Evolutionary conservation across 2,888 invertebrate genomes (phyloP).

Genomic region (Salpingus planirostris): DNA sequence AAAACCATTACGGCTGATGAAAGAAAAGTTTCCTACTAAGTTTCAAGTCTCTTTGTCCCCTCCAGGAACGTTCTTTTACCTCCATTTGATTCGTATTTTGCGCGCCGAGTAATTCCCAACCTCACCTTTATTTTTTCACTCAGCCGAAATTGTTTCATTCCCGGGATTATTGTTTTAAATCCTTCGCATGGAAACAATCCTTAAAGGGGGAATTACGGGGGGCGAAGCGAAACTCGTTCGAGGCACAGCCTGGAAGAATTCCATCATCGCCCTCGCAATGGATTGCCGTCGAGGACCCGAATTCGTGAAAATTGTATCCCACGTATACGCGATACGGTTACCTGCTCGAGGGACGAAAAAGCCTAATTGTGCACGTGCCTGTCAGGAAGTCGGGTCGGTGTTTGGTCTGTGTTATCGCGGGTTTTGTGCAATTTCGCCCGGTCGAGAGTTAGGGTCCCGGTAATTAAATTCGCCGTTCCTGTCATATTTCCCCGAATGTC

Average conservation of each 20-base stretch:
- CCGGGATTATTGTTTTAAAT: conserved; percentile 22
- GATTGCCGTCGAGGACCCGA: too few species aligned
- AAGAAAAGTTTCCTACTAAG: conserved; percentile 42
- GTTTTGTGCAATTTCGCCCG: too few species aligned
- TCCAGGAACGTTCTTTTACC: conserved; percentile 32
- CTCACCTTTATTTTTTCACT: conserved; percentile 12
- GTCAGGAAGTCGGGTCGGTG: too few species aligned
- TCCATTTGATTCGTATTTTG: conserved; percentile 38
- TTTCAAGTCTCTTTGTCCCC: conserved; percentile 39
- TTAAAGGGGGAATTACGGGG: conserved; percentile 2
- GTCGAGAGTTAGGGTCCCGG: too few species aligned
- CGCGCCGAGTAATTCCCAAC: conserved; percentile 26
- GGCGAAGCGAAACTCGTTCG: conserved; percentile 1
- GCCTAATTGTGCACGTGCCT: too few species aligned
- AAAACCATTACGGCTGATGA: conserved; percentile 40
- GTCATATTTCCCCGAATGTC: neutral
- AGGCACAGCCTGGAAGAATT: too few species aligned
- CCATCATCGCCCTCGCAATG: too few species aligned
- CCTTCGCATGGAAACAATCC: conserved; percentile 13
- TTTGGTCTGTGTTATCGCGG: too few species aligned
- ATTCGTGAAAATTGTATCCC: too few species aligned
- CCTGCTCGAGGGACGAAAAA: too few species aligned
- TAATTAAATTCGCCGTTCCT: conserved; percentile 7
- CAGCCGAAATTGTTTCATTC: conserved; percentile 4
- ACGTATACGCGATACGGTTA: too few species aligned